Percentiles rank a stretch among this genome's conserved stretches.
These are phyloP conservation scores for Acronicta psi DNA, from an alignment of 2,888 invertebrate species.

Conservation along the genomic window DNA sequence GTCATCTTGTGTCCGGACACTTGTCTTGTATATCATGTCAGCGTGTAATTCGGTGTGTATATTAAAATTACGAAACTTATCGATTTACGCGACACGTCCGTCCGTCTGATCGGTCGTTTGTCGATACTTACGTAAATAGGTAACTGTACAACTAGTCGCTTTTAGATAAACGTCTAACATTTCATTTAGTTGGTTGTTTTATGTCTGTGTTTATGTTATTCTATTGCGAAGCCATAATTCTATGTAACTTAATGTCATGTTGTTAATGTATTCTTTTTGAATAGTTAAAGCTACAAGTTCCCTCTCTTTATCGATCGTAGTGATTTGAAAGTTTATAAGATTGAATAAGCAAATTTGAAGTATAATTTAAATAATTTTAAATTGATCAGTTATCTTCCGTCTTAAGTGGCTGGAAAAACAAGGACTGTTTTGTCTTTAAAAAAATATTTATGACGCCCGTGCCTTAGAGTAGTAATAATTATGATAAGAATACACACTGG, in stretches of 20 bases:
- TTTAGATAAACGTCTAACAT: slow-evolving; percentile 42
- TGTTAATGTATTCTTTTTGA: background rate
- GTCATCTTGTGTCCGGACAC: slow-evolving; percentile 33
- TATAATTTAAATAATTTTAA: too few species aligned
- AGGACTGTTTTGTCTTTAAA: too few species aligned
- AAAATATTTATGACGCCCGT: too few species aligned
- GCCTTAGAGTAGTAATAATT: too few species aligned
- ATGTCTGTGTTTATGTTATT: slow-evolving; percentile 8
- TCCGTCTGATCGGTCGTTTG: slow-evolving; percentile 50
- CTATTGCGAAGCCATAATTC: background rate
- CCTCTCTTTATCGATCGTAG: too few species aligned
- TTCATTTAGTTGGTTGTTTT: slow-evolving; percentile 29
- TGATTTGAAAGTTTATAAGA: too few species aligned
- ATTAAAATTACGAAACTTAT: slow-evolving; percentile 66
- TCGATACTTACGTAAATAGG: slow-evolving; percentile 46
- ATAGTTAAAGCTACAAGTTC: too few species aligned
- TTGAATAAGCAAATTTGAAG: too few species aligned
- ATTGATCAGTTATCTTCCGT: too few species aligned
- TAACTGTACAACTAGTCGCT: slow-evolving; percentile 33
- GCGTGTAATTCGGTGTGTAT: slow-evolving; percentile 72
- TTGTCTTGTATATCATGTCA: slow-evolving; percentile 60
- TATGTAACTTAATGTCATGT: background rate
- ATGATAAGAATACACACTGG: too few species aligned
- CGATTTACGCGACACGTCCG: slow-evolving; percentile 62
- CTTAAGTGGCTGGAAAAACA: too few species aligned